Evolutionary conservation across 2,797 vertebrate species (phyloP).

Genomic region (Leptoclinus maculatus): DNA sequence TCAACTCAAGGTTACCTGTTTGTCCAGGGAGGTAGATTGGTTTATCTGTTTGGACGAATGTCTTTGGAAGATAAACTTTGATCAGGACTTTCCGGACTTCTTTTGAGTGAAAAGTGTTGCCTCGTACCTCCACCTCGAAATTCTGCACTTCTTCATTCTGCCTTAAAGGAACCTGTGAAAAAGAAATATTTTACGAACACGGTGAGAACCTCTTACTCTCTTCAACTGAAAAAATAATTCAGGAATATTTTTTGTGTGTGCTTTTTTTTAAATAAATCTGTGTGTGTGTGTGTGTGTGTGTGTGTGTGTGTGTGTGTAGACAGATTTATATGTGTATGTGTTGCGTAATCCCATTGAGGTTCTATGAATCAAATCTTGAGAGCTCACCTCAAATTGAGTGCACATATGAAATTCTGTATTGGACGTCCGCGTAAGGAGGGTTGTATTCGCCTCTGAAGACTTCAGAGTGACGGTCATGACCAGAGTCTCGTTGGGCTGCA

Average conservation of each 20-base stretch:
- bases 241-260: neutral
- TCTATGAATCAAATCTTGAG: neutral
- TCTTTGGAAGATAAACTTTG: constrained; percentile 62
- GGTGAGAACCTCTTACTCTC: neutral
- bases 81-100: constrained; percentile 82
- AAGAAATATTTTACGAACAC: neutral
- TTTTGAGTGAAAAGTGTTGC: constrained; percentile 78
- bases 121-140: constrained; percentile 78
- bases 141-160: constrained; percentile 2
- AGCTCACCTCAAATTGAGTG: constrained; percentile 68
- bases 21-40: constrained; percentile 90
- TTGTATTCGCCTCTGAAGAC: constrained; percentile 26
- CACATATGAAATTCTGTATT: constrained; percentile 69
- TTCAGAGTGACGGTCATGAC: constrained; percentile 69
- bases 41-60: constrained; percentile 92
- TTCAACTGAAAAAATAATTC: neutral
- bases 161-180: constrained; percentile 63
- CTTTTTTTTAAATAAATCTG: neutral
- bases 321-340: no score
- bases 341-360: no score
- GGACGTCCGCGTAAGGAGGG: constrained; percentile 56
- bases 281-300: no score
- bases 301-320: no score
- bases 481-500: constrained; percentile 75
- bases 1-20: constrained; percentile 66